phyloP scores from a whole-genome alignment of 2,888 invertebrate genomes.

The Oligia fasciuncula region DNA sequence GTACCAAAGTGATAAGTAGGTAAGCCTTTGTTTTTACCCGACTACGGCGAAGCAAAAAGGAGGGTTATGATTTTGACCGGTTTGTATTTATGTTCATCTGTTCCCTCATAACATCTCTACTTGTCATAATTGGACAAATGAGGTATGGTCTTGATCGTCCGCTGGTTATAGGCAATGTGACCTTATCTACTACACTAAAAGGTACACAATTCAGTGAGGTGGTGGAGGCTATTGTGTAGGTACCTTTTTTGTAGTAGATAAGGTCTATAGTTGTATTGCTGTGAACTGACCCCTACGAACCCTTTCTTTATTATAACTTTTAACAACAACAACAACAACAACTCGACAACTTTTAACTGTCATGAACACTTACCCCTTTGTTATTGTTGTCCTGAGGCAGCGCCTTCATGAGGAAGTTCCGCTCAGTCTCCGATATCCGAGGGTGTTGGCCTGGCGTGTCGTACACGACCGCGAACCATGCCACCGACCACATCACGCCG shows the following conservation, averaged over 20 bases:
- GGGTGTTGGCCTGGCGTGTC: conserved; percentile 96
- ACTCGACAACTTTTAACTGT: no score
- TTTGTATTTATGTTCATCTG: background rate
- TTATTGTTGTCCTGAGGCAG: conserved; percentile 91
- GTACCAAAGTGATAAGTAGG: background rate
- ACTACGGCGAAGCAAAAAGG: background rate
- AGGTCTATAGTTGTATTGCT: no score
- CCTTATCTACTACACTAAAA: no score
- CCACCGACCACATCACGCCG: conserved; percentile 94
- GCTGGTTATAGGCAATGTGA: no score
- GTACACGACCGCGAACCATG: conserved; percentile 95
- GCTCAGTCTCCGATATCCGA: conserved; percentile 93
- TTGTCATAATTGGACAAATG: no score
- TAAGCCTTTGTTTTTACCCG: background rate
- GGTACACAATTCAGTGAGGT: no score
- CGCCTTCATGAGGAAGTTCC: conserved; percentile 92
- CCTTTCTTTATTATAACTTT: background rate
- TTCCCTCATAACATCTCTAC: no score
- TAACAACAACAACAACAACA: no score
- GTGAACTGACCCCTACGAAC: no score
- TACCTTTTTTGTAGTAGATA: no score
- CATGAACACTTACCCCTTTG: conserved; percentile 87
- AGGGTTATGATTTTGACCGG: background rate
- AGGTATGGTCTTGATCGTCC: no score
- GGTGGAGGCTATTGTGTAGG: no score